Conservation (phyloP, 2,797 vertebrate species). For the Myioborus miniatus region DNA sequence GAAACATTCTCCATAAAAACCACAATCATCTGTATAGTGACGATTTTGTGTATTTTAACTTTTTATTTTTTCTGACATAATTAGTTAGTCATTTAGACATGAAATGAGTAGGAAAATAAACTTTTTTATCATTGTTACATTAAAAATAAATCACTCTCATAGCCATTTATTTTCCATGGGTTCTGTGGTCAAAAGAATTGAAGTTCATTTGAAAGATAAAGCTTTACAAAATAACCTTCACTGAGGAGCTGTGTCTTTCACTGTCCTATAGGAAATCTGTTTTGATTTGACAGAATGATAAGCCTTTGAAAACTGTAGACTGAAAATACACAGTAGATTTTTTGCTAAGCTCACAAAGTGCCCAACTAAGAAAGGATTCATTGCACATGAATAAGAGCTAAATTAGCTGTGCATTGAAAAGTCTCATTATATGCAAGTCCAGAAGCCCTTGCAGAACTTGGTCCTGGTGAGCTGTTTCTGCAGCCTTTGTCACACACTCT, state of each 20-base stretch:
- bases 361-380: not conserved
- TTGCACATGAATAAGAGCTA: constrained; percentile 19
- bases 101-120: not conserved
- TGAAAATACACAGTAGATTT: constrained; percentile 10
- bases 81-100: not conserved
- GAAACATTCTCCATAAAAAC: not conserved
- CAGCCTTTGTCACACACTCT: not conserved
- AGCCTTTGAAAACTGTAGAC: constrained; percentile 24
- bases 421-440: not conserved
- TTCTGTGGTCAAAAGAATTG: not conserved
- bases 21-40: not conserved
- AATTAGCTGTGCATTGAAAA: constrained; percentile 37
- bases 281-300: constrained; percentile 34
- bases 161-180: not conserved
- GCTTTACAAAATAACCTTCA: constrained; percentile 25
- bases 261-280: not conserved
- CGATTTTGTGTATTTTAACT: not conserved
- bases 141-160: not conserved
- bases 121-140: not conserved
- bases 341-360: constrained; percentile 1
- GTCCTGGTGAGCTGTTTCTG: not conserved
- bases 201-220: constrained; percentile 20
- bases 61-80: not conserved
- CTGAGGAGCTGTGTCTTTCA: not conserved
- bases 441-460: not conserved